phyloP scores from a whole-genome alignment of 2,797 vertebrate genomes.

The Pseudotriccus pelzelni region DNA sequence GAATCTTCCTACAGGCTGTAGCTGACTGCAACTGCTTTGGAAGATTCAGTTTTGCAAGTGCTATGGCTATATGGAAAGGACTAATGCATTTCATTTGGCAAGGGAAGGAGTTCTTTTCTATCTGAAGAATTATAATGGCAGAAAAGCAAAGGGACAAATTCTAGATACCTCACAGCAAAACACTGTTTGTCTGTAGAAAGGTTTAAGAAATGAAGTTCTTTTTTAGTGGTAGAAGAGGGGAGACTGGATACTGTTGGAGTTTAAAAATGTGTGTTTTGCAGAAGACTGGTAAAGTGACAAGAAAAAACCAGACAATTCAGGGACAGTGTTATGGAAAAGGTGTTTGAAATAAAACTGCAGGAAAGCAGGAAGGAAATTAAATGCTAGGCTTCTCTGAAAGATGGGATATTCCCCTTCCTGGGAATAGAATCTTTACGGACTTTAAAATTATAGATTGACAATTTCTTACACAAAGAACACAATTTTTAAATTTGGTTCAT shows the following conservation, averaged over 20 bases:
- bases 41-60: not conserved
- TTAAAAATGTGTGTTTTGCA: not conserved
- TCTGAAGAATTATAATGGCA: not conserved
- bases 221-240: not conserved
- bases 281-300: not conserved
- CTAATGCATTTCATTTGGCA: not conserved
- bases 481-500: not conserved
- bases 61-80: not conserved
- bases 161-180: not conserved
- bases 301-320: not conserved
- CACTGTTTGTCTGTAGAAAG: not conserved
- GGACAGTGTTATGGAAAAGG: not conserved
- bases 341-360: not conserved
- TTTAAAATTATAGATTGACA: not conserved
- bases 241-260: not conserved
- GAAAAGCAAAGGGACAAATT: not conserved
- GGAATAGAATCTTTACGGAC: not conserved
- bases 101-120: not conserved
- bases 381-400: not conserved
- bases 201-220: not conserved
- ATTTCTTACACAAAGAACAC: not conserved
- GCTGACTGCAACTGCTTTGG: not conserved
- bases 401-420: not conserved
- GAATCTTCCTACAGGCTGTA: not conserved
- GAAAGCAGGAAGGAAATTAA: not conserved